Percentiles rank a stretch among this genome's conserved stretches.
Conservation (phyloP, 2,797 vertebrate genomes). For the Kryptopterus vitreolus region DNA sequence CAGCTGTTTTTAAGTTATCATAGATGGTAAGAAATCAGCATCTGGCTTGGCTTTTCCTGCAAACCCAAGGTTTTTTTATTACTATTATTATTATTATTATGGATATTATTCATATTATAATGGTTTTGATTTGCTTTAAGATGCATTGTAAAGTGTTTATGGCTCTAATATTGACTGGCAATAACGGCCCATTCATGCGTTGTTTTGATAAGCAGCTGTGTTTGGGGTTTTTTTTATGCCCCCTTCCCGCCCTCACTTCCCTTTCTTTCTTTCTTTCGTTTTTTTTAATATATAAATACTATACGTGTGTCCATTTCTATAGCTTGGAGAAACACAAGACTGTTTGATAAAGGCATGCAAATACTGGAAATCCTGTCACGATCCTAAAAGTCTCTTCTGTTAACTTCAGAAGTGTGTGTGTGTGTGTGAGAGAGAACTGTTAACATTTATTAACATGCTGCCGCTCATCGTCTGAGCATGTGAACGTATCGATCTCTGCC, state of each 20-base stretch:
- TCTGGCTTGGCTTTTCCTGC: constrained; percentile 35
- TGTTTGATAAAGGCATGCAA: background rate
- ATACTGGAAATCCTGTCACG: background rate
- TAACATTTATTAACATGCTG: background rate
- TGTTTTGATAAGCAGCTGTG: background rate
- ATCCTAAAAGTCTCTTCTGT: background rate
- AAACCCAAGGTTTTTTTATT: constrained; percentile 33
- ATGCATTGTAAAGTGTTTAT: background rate
- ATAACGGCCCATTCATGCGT: constrained; percentile 6
- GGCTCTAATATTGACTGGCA: constrained; percentile 21
- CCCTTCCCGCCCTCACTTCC: no score
- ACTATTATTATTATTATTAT: constrained; percentile 17
- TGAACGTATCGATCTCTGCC: background rate
- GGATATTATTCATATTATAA: background rate
- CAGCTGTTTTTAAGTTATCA: constrained; percentile 52
- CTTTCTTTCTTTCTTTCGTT: no score
- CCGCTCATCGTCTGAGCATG: background rate
- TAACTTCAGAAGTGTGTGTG: background rate
- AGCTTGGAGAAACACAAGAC: background rate
- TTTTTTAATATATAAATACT: background rate
- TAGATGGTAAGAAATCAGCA: constrained; percentile 51
- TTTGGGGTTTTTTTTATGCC: background rate
- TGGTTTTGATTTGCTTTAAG: background rate
- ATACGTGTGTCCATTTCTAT: background rate
- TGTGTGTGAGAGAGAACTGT: no score